These are phyloP conservation scores for Lymantria monacha DNA, from an alignment of 2,888 invertebrate species.

Conservation along the genomic window DNA sequence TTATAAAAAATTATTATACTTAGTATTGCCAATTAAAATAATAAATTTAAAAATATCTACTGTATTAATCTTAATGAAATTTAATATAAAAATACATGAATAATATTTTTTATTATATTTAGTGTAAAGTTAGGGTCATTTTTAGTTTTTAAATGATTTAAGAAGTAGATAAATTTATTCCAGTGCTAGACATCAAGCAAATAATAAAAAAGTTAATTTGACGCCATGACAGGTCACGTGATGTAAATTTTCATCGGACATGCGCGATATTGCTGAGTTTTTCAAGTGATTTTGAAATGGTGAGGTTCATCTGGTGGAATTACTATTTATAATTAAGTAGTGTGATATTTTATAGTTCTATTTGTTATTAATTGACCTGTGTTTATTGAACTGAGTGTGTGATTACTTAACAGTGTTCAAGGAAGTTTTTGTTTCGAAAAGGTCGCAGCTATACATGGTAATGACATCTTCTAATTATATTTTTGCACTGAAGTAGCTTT, in stretches of 20 bases:
- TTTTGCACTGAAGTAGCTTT: slow-evolving; percentile 53
- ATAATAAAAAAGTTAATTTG: slow-evolving; percentile 33
- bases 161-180: too few species aligned
- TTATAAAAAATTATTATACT: too few species aligned
- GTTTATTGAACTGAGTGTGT: slow-evolving; percentile 50
- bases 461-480: slow-evolving; percentile 50
- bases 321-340: slow-evolving; percentile 43
- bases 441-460: slow-evolving; percentile 70
- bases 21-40: too few species aligned
- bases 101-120: too few species aligned
- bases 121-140: too few species aligned
- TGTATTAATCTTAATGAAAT: too few species aligned
- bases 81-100: too few species aligned
- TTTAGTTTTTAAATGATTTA: too few species aligned
- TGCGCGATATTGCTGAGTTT: slow-evolving; percentile 73
- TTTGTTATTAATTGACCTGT: slow-evolving; percentile 37
- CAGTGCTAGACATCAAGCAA: too few species aligned
- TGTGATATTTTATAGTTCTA: slow-evolving; percentile 33
- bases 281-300: slow-evolving; percentile 72
- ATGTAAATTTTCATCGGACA: slow-evolving; percentile 80
- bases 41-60: too few species aligned
- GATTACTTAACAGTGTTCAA: slow-evolving; percentile 41
- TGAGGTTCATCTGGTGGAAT: slow-evolving; percentile 56
- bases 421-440: slow-evolving; percentile 64
- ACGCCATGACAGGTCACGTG: slow-evolving; percentile 83